phyloP scores from a whole-genome alignment of 2,888 invertebrate genomes.

The Myopa tessellatipennis region DNA sequence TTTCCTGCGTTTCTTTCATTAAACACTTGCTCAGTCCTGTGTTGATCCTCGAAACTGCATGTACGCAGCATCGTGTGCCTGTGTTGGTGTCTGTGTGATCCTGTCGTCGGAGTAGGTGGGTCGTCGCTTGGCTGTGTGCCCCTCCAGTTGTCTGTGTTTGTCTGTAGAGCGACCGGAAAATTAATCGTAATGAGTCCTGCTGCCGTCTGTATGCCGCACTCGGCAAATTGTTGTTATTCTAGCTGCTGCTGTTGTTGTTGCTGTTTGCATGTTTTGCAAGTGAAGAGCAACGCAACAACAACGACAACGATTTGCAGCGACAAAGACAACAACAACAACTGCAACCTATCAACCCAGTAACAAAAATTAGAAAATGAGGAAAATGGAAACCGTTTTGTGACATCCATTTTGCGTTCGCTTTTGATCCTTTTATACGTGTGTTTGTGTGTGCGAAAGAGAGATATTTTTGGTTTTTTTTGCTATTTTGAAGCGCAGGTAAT shows the following conservation, averaged over 20 bases:
- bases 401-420: slow-evolving; percentile 13
- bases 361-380: slow-evolving; percentile 12
- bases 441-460: neutral
- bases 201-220: slow-evolving; percentile 41
- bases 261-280: slow-evolving; percentile 55
- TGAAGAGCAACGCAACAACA: slow-evolving; percentile 17
- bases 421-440: slow-evolving; percentile 19
- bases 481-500: neutral
- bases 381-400: slow-evolving; percentile 27
- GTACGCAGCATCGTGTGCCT: neutral
- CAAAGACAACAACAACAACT: slow-evolving; percentile 1
- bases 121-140: neutral
- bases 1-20: slow-evolving; percentile 17
- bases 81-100: slow-evolving; percentile 7
- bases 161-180: slow-evolving; percentile 59
- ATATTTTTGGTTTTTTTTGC: neutral
- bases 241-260: slow-evolving; percentile 44
- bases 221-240: slow-evolving; percentile 21
- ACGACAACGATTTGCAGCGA: neutral
- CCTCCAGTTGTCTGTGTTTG: slow-evolving; percentile 28
- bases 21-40: slow-evolving; percentile 14
- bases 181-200: slow-evolving; percentile 60
- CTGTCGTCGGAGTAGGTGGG: neutral
- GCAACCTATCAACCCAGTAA: neutral
- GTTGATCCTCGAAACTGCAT: slow-evolving; percentile 14